Percentiles rank a stretch among this genome's conserved stretches.
Evolutionary conservation across 2,888 invertebrate species (phyloP).

Genomic region (Philereme transversata): DNA sequence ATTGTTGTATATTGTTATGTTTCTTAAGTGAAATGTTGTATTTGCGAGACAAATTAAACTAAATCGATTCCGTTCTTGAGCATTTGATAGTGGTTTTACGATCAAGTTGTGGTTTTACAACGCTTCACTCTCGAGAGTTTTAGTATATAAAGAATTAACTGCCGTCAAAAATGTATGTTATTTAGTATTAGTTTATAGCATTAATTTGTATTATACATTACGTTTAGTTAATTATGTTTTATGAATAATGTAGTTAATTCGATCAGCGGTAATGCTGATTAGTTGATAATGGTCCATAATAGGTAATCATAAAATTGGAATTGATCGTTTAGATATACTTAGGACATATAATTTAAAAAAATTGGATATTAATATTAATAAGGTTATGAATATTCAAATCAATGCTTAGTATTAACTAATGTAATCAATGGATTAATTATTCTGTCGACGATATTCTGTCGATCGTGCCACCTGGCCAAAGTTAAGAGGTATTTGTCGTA

Average conservation of each 20-base stretch:
- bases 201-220: slow-evolving; percentile 8
- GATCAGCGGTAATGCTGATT: slow-evolving; percentile 26
- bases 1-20: slow-evolving; percentile 17
- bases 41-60: slow-evolving; percentile 20
- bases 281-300: slow-evolving; percentile 32
- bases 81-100: slow-evolving; percentile 31
- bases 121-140: slow-evolving; percentile 24
- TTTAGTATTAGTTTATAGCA: slow-evolving; percentile 6
- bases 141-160: slow-evolving; percentile 22
- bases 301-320: slow-evolving; percentile 44
- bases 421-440: slow-evolving; percentile 9
- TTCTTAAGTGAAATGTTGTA: slow-evolving; percentile 15
- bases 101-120: slow-evolving; percentile 20
- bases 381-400: slow-evolving; percentile 11
- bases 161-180: slow-evolving; percentile 5
- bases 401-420: slow-evolving; percentile 11
- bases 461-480: background rate
- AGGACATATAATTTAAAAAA: slow-evolving; percentile 31
- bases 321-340: slow-evolving; percentile 52
- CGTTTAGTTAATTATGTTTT: slow-evolving; percentile 8
- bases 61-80: slow-evolving; percentile 33
- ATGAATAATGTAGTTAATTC: slow-evolving; percentile 14
- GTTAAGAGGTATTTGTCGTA: background rate
- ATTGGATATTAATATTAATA: slow-evolving; percentile 30
- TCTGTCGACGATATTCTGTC: slow-evolving; percentile 2